Conservation (phyloP, 2,113 vertebrate genomes). For the Herpailurus yagouaroundi region DNA sequence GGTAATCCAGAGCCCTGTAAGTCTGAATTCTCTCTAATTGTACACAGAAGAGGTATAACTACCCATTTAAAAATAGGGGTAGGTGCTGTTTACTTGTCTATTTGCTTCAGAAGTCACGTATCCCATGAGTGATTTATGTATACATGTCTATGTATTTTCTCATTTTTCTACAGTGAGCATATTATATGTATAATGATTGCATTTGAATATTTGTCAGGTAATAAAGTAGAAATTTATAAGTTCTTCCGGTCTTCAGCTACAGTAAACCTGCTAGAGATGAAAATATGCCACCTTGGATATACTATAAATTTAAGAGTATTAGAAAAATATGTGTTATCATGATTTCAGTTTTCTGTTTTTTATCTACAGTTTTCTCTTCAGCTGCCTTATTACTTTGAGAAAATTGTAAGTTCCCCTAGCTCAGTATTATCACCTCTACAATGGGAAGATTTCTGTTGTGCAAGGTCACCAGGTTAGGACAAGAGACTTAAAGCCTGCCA, state of each 20-base stretch:
- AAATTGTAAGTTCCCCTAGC: neutral
- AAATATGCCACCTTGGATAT: neutral
- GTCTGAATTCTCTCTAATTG: neutral
- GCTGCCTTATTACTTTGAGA: neutral
- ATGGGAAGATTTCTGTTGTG: neutral
- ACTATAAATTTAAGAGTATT: neutral
- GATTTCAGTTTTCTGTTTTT: neutral
- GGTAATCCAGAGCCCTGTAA: neutral
- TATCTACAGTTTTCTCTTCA: neutral
- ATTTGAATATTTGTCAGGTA: conserved; percentile 18
- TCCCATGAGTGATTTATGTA: neutral
- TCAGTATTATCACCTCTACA: neutral
- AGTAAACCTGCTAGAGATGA: neutral
- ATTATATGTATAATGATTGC: neutral
- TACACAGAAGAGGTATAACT: neutral
- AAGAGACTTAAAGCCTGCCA: neutral
- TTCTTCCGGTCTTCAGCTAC: neutral
- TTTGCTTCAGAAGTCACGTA: conserved; percentile 12
- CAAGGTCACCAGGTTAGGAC: neutral
- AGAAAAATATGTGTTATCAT: neutral
- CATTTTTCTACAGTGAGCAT: neutral
- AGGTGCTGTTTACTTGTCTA: neutral
- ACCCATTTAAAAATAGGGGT: neutral
- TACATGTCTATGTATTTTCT: neutral
- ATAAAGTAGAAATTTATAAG: neutral